phyloP scores from a whole-genome alignment of 92 coral and sea anemone species.

The Porites divaricata region DNA sequence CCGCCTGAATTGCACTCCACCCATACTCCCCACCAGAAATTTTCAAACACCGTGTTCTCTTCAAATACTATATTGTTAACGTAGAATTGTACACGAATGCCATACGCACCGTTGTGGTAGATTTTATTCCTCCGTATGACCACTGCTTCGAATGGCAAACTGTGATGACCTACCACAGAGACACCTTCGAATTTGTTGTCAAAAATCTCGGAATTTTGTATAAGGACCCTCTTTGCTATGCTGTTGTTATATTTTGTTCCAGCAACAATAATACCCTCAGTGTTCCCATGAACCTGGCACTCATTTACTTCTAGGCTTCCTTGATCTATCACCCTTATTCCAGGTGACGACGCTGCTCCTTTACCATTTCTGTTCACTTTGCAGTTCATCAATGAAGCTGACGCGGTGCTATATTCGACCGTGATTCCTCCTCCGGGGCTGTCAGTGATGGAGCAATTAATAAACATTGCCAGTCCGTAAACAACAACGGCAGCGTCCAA shows the following conservation, averaged over 20 bases:
- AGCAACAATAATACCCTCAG: background rate
- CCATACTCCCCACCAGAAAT: constrained; percentile 23
- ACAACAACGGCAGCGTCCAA: background rate
- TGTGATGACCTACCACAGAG: background rate
- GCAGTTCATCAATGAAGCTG: background rate
- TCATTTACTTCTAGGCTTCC: background rate
- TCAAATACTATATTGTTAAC: background rate
- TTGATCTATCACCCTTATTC: background rate
- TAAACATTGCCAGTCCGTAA: background rate
- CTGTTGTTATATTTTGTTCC: background rate
- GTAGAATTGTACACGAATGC: background rate
- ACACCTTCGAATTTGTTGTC: constrained; percentile 26
- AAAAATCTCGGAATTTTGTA: constrained; percentile 1
- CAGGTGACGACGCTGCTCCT: background rate
- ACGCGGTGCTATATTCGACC: background rate
- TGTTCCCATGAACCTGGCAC: constrained; percentile 14
- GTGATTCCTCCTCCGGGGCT: background rate
- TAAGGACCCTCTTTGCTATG: background rate
- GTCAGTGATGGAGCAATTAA: background rate
- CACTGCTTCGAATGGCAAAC: background rate
- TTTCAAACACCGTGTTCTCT: constrained; percentile 35
- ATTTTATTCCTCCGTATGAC: constrained; percentile 1
- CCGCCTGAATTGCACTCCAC: constrained; percentile 38
- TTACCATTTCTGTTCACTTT: constrained; percentile 6
- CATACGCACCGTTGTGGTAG: constrained; percentile 24